Percentiles rank a stretch among this genome's conserved stretches.
Evolutionary conservation across 2,888 invertebrate species (phyloP).

Genomic region (Phytoseiulus persimilis): DNA sequence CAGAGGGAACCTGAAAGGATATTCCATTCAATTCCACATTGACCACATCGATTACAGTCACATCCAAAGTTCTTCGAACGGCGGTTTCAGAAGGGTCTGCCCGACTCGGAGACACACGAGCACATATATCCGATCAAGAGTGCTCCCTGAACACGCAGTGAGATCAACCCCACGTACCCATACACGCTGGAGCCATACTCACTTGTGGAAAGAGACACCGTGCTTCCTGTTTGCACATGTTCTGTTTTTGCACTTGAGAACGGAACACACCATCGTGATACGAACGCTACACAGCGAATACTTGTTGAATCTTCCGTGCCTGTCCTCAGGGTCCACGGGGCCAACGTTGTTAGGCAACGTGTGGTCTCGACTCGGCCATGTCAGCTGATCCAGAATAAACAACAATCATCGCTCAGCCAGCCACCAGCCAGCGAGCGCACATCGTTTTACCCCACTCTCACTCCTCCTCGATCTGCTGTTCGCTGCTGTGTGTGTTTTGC

Average conservation of each 20-base stretch:
- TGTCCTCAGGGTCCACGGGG: neutral
- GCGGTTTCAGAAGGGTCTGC: neutral
- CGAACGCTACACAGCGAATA: neutral
- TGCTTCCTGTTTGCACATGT: conserved; percentile 18
- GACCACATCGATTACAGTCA: neutral
- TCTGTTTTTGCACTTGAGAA: conserved; percentile 30
- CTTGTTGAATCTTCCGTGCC: neutral
- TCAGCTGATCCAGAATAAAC: conserved; percentile 35
- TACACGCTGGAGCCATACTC: neutral
- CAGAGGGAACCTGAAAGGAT: conserved; percentile 22
- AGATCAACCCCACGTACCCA: too few relatives aligned
- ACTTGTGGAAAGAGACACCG: conserved; percentile 28
- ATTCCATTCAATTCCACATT: neutral
- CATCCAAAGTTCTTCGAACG: too few relatives aligned
- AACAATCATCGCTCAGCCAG: conserved; percentile 7
- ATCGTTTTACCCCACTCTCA: too few relatives aligned
- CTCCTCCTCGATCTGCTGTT: too few relatives aligned
- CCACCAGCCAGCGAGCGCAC: neutral
- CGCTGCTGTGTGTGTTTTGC: too few relatives aligned
- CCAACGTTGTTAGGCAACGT: conserved; percentile 31
- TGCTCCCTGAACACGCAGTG: too few relatives aligned
- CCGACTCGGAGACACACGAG: neutral
- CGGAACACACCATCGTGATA: conserved; percentile 21
- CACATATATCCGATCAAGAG: too few relatives aligned
- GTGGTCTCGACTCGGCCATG: conserved; percentile 23